Conservation (phyloP, 2,113 vertebrate species). For the Tringa solitaria region DNA sequence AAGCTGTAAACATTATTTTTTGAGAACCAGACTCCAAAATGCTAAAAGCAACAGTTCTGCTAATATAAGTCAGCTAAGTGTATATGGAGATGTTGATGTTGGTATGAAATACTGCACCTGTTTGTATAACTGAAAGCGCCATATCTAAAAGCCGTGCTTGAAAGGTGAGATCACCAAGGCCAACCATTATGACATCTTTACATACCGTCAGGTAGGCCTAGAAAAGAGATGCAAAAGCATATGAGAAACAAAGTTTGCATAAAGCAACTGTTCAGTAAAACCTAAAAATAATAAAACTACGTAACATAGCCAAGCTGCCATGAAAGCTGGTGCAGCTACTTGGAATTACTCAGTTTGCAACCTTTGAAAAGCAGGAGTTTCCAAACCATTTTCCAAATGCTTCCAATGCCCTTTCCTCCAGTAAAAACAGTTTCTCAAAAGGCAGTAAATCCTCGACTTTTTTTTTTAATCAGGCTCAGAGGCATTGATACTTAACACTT, state of each 20-base stretch:
- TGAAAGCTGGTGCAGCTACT: not conserved
- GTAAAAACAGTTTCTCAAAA: not conserved
- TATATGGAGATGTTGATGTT: not conserved
- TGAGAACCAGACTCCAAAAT: not conserved
- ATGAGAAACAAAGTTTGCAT: not conserved
- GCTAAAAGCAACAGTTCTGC: not conserved
- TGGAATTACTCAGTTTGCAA: not conserved
- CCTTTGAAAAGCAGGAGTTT: not conserved
- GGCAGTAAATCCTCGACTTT: not conserved
- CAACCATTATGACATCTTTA: conserved; percentile 84
- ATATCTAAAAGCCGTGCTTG: conserved; percentile 78
- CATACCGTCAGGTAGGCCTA: conserved; percentile 84
- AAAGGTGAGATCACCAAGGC: conserved; percentile 79
- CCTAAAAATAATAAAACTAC: not conserved
- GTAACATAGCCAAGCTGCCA: not conserved
- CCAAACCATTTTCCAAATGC: not conserved
- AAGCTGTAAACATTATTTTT: not conserved
- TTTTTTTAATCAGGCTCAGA: not conserved
- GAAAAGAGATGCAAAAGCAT: not conserved
- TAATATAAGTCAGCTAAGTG: not conserved
- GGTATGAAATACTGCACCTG: conserved; percentile 68
- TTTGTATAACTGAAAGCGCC: conserved; percentile 75
- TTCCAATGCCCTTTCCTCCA: not conserved
- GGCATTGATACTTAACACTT: not conserved
- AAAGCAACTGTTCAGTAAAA: not conserved